Base-by-base conservation (phyloP, 2,797 vertebrate species). In the Erithacus rubecula region DNA sequence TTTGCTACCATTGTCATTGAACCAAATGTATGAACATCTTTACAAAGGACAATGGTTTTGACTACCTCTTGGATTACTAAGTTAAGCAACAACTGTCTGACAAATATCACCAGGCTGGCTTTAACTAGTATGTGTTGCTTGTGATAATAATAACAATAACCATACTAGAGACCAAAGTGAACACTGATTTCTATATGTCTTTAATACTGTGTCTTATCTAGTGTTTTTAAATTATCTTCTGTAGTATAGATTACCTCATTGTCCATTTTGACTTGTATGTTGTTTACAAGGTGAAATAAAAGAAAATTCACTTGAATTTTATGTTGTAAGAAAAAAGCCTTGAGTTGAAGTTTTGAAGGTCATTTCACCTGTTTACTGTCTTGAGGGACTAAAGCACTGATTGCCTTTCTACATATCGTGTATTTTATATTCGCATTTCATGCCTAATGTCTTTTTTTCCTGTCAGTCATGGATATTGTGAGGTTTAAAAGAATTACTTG, bases 151-250 rank as follows among this genome's bases (percentile, higher is more conserved):
- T 90, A 96, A 90, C 90, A 97, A 91, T 97, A 97, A 97, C 95
- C 96, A 96, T 97, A 96, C 95, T 97, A 96, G 97, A 98, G 97
- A 98, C 98, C 98, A 98, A 98, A 98, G 97, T 97, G 97, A 98
- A 97, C 97, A 97, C 97, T 97, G 97, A 97, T 96, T 97, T 95
- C 96, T 97, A 20, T 97, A 87, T 96, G 96, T 98, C 97, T 97
- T 98, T 97, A 98, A 97, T 97, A 97, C 89, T 94, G 96, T 97
- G 97, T 98, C 97, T 98, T 97, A 97, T 97, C 96, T 98, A 98
- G 98, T 97, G 94, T 97, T 98, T 98, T 97, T 97, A 97, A 97
- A 96, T 97, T 97, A 97, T 97, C 97, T 96, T 97, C 79, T 95
- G 90, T 98, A 98, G 97, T 92, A 70, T 98, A 98, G 98, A 96